Evolutionary conservation across 2,797 vertebrate genomes (phyloP), one percentile per base, ranked within the genome.

Genomic region (Dendrocincla tyrannina): DNA sequence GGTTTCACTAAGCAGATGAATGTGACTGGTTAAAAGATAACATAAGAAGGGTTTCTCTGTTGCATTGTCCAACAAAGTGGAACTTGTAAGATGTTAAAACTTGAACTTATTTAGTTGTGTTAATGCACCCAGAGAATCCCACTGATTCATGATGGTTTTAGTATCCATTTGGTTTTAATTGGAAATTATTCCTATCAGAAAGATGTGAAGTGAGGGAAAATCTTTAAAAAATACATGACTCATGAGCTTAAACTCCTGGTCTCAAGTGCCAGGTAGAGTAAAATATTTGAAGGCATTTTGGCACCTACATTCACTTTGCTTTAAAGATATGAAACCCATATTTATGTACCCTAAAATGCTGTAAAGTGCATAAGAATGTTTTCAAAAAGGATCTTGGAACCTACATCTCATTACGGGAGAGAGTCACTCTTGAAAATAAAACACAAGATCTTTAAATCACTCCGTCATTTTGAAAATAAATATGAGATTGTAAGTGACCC

Each of bases 401-500:
- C 62, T 84, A 91, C 84, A 91, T 39, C 75, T 96, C n/a, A 50
- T 97, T 94, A 90, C 0, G 0, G 49, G 70, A 91, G 27, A 72
- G 56, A 39, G 67, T 63, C 0, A 0, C 47, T 90, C 75, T 79
- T 76, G 83, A 88, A 95, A 96, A 90, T 49, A 92, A 89, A 92
- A 11, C 63, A 68, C 14, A 84, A 64, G 67, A 69, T 56, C 46
- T 52, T 88, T 95, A 96, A 96, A 95, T 95, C 74, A 93, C 37
- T 84, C 77, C 90, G 85, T 69, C 91, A 74, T 76, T 87, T 77
- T 76, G 55, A 88, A 96, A 96, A 90, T 70, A 96, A 86, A 91
- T 91, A 87, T 52, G 77, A 89, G 47, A 79, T 82, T 18, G 16
- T 53, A 86, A 84, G 52, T 56, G 89, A 96, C 59, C 83, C 59